Evolutionary conservation across 2,888 invertebrate genomes (phyloP).

Genomic region (Thera britannica): DNA sequence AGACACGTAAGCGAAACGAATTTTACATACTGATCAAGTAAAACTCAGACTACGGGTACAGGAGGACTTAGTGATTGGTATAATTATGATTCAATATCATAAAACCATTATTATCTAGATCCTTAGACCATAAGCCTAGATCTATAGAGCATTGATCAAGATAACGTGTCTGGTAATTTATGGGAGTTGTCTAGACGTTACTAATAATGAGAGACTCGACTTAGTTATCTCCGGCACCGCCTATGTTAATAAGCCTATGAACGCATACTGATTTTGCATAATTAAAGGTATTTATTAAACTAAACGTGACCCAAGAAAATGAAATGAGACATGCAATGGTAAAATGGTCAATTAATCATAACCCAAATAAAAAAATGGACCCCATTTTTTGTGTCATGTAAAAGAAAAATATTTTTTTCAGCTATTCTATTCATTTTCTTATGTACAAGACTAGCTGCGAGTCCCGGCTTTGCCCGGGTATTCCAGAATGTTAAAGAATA

Average conservation of each 20-base stretch:
- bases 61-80: background rate
- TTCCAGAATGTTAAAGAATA: too few species aligned
- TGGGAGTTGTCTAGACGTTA: slow-evolving; percentile 26
- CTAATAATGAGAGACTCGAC: slow-evolving; percentile 27
- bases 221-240: slow-evolving; percentile 14
- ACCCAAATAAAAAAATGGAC: too few species aligned
- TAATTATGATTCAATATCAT: background rate
- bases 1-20: too few species aligned
- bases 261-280: slow-evolving; percentile 20
- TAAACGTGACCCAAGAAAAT: slow-evolving; percentile 2
- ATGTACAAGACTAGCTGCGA: too few species aligned
- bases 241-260: slow-evolving; percentile 26
- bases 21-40: too few species aligned
- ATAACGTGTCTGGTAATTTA: slow-evolving; percentile 24
- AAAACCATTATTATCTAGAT: slow-evolving; percentile 1
- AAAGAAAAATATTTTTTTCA: too few species aligned
- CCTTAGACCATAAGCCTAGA: background rate
- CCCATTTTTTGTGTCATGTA: too few species aligned
- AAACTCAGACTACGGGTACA: too few species aligned
- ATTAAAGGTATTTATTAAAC: slow-evolving; percentile 6
- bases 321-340: background rate
- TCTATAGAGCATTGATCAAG: slow-evolving; percentile 9
- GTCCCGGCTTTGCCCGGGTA: too few species aligned
- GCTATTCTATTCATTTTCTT: too few species aligned
- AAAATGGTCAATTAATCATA: too few species aligned